A percentile compares a stretch with the other conserved stretches of the same genome.
Evolutionary conservation across 2,888 invertebrate species (phyloP).

Genomic region (Oithona nana): DNA sequence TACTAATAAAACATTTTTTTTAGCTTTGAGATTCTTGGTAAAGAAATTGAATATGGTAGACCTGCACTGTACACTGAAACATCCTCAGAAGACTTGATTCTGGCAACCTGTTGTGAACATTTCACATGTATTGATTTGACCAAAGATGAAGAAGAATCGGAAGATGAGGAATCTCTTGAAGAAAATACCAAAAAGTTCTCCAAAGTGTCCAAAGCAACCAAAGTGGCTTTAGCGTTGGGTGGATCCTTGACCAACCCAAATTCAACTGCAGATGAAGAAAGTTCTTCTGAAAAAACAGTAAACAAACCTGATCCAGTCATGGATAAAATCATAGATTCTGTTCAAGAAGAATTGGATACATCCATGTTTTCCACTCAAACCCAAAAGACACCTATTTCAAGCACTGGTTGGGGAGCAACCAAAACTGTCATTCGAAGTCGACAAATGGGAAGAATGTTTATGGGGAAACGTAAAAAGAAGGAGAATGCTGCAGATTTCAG

Average conservation of each 20-base stretch:
- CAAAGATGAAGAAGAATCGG: background rate
- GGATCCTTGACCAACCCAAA: background rate
- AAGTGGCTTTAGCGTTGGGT: background rate
- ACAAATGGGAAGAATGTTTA: background rate
- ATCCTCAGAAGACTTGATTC: background rate
- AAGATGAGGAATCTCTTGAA: background rate
- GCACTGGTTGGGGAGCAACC: background rate
- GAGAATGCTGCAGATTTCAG: background rate
- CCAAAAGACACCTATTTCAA: background rate
- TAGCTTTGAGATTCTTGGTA: background rate
- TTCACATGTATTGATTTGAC: constrained; percentile 1
- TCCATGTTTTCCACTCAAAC: background rate
- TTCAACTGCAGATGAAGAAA: background rate
- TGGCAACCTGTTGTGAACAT: constrained; percentile 6
- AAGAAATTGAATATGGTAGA: constrained; percentile 1
- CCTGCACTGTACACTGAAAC: constrained; percentile 10
- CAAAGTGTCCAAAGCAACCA: background rate
- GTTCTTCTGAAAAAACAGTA: background rate
- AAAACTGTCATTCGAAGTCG: background rate
- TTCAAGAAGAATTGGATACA: background rate
- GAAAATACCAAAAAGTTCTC: background rate
- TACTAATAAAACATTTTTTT: background rate
- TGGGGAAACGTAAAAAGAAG: background rate
- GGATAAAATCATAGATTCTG: background rate
- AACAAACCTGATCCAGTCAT: background rate